Evolutionary conservation across 2,113 vertebrate genomes (phyloP), one percentile per base, ranked within the genome.

Genomic region (Theristicus caerulescens): DNA sequence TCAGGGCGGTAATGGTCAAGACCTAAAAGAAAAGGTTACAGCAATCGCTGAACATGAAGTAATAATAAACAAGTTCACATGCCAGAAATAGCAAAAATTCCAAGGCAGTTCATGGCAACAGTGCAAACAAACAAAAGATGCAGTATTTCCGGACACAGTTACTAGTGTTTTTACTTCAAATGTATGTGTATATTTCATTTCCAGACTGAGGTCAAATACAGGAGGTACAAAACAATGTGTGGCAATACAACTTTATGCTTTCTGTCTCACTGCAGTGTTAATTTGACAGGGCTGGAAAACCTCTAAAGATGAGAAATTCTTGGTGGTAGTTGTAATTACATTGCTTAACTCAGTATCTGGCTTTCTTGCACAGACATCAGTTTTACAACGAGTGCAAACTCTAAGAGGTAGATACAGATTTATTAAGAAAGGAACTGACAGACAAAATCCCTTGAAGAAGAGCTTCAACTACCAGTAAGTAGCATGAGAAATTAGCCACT

Each of bases 1-100:
- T 99, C 99, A 2, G 99, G 99, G 42, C 99, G 98, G 95, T 99
- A 99, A 97, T 99, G 99, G 97, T 99, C 99, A 97, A 99, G 98
- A 93, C 99, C 99, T 99, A 96, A 47, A 81, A 61, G 66, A 93
- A 93, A 96, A 96, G 44, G 47, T 97, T 80, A 94, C 67, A 92
- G 82, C 64, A 94, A 51, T 71, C 42, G 82, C 57, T 94, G 49
- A 94, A 61, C 44, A 89, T 36, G 64, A 97, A 97, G 80, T 54
- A 82, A 85, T 10, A 79, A 94, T 24, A 97, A 97, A 83, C 86
- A 95, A 90, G 31, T 81, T 80, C 87, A 93, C 82, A 97, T 97
- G 97, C 96, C 91, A 92, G 79, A 94, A 93, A 97, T 34, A 82
- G 80, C 66, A 62, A 96, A 82, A 93, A 96, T 96, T 96, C 95